These are phyloP conservation scores for Lasioglossum morio DNA, from an alignment of 2,888 invertebrate species.

Conservation along the genomic window DNA sequence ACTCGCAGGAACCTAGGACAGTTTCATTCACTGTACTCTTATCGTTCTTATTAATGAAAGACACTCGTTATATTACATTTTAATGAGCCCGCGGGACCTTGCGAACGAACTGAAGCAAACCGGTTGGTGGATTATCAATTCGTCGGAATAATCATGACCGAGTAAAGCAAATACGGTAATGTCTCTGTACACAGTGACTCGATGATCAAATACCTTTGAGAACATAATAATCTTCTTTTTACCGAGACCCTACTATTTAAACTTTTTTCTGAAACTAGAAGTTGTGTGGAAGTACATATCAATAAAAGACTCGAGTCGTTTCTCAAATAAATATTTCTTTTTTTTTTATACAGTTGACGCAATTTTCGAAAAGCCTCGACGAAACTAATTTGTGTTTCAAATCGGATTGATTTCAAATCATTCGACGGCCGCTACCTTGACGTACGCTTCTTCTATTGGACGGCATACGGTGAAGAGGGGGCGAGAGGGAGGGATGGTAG, in stretches of 20 bases:
- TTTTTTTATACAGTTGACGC: not conserved
- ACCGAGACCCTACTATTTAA: not conserved
- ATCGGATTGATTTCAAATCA: not conserved
- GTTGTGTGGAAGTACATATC: not conserved
- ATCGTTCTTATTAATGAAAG: not conserved
- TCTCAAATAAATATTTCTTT: not conserved
- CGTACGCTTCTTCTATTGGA: not conserved
- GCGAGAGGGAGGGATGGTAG: not conserved
- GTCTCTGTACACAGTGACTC: not conserved
- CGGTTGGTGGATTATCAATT: not conserved
- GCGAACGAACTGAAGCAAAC: not conserved
- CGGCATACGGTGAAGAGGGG: not conserved
- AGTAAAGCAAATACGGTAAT: not conserved
- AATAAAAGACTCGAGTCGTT: not conserved
- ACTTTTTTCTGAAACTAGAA: not conserved
- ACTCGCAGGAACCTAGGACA: conserved; percentile 89
- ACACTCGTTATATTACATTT: not conserved
- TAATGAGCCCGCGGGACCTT: not conserved
- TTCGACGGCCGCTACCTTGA: not conserved
- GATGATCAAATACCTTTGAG: not conserved
- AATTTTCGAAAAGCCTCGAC: not conserved
- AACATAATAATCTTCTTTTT: not conserved
- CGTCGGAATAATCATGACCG: not conserved
- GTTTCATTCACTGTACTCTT: conserved; percentile 26
- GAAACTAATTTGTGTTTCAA: not conserved